Evolutionary conservation across 2,888 invertebrate species (phyloP), one percentile per base, ranked within the genome.

Genomic region (Anaspis maculata): DNA sequence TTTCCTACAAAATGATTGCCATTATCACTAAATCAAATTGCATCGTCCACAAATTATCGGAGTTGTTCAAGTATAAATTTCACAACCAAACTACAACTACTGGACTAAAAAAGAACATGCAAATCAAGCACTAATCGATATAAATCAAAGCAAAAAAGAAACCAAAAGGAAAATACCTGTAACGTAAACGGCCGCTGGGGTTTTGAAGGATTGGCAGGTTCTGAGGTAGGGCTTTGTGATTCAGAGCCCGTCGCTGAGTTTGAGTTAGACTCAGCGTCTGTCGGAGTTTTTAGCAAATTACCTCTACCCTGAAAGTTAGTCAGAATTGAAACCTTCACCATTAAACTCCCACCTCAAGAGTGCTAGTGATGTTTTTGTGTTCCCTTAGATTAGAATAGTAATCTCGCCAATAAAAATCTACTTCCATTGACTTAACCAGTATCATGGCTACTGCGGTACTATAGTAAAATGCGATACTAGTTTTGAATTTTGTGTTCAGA

Each of bases 161-260:
- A n/a, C n/a, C n/a, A n/a, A n/a, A n/a, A n/a, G n/a, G n/a, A n/a
- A n/a, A 52, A 58, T 73, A 74, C 74, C 74, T 74, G 72, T 52
- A 74, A 64, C 48, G 73, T 71, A 63, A 73, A 72, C 54, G 74
- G 73, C 61, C 73, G 68, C 60, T 72, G 72, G 45, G 71, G 71
- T 64, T 72, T 73, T 45, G 64, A 62, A 42, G 48, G 42, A 56
- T n/a, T n/a, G n/a, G 62, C 56, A 61, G 64, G 46, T 44, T 56
- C 57, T 35, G 54, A 43, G 41, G 53, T 46, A 42, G 62, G 58
- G 52, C 59, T 61, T 44, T 56, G 53, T 40, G 57, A 52, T 48
- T 59, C 61, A 37, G 60, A 58, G 48, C 57, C 57, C 49, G 54
- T 52, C 40, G 56, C 55, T 46, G 60, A 57, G 47, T 55, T 52